Percentiles rank a stretch among this genome's conserved stretches.
Evolutionary conservation across 2,113 vertebrate species (phyloP).

Genomic region (Strix uralensis): DNA sequence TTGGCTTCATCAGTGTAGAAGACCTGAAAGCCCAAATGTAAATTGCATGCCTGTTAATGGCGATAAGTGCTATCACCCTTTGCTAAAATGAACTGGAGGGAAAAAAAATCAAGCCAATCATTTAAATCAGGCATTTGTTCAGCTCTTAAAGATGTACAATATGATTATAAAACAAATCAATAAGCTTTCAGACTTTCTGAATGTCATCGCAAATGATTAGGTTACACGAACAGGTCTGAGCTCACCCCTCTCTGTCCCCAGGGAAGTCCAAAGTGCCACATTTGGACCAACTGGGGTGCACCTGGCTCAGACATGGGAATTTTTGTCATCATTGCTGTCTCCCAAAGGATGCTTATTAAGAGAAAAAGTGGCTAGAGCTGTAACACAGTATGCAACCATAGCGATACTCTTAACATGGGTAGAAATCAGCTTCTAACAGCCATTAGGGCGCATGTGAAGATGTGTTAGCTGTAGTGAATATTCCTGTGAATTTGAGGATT

Average conservation of each 20-base stretch:
- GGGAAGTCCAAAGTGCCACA: neutral
- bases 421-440: neutral
- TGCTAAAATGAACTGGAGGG: neutral
- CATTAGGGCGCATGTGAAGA: neutral
- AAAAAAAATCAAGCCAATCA: neutral
- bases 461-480: neutral
- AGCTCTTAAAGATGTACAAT: slow-evolving; percentile 12
- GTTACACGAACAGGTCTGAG: slow-evolving; percentile 6
- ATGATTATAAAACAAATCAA: slow-evolving; percentile 52
- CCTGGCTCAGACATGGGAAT: neutral
- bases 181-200: slow-evolving; percentile 55
- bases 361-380: neutral
- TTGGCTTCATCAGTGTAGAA: neutral
- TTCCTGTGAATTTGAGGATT: neutral
- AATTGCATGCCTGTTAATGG: neutral
- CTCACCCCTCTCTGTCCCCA: neutral
- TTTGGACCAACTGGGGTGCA: neutral
- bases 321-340: neutral
- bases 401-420: neutral
- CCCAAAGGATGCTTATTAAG: neutral
- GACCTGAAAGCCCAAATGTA: neutral
- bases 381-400: neutral
- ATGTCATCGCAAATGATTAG: slow-evolving; percentile 1
- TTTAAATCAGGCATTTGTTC: slow-evolving; percentile 1
- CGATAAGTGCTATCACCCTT: neutral